Base-by-base conservation (phyloP, 2,888 invertebrate species). In the Dastarcus helophoroides region DNA sequence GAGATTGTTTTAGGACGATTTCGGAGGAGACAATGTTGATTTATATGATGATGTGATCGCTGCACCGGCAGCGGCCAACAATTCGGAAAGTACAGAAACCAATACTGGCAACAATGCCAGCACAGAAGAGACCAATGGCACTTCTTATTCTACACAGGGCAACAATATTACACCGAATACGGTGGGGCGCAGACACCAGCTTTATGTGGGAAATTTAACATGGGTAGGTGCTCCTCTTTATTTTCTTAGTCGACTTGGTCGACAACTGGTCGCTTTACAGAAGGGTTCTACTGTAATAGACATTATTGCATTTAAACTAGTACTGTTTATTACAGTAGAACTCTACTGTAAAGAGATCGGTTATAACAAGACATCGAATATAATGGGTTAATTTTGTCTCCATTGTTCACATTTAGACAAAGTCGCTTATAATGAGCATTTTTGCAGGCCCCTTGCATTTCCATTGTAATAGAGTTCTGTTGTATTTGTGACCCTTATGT, bases 201-300 rank as follows among this genome's bases (percentile, higher is more conserved):
- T 94, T 25, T 98, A 98, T 66, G 81, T 98, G 54, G 97, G 97
- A 53, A 98, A 98, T 67, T 75, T 98, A 46, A 94, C 95, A 50
- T 98, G 98, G 95, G 91, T 90, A 74, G 67, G 75, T 48, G 14
- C n/a, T n/a, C n/a, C n/a, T n/a, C n/a, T n/a, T n/a, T n/a, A n/a
- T n/a, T n/a, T n/a, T n/a, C n/a, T n/a, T n/a, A n/a, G n/a, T n/a
- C n/a, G n/a, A n/a, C n/a, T n/a, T n/a, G n/a, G n/a, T n/a, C n/a
- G n/a, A n/a, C n/a, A n/a, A n/a, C n/a, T n/a, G n/a, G n/a, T n/a
- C n/a, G n/a, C n/a, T n/a, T n/a, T n/a, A n/a, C n/a, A n/a, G n/a
- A n/a, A n/a, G n/a, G n/a, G n/a, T n/a, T n/a, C n/a, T n/a, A n/a
- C n/a, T n/a, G n/a, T n/a, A n/a, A n/a, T n/a, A n/a, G n/a, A n/a